Base-by-base conservation (phyloP, 2,888 invertebrate genomes). In the Archips xylosteana region DNA sequence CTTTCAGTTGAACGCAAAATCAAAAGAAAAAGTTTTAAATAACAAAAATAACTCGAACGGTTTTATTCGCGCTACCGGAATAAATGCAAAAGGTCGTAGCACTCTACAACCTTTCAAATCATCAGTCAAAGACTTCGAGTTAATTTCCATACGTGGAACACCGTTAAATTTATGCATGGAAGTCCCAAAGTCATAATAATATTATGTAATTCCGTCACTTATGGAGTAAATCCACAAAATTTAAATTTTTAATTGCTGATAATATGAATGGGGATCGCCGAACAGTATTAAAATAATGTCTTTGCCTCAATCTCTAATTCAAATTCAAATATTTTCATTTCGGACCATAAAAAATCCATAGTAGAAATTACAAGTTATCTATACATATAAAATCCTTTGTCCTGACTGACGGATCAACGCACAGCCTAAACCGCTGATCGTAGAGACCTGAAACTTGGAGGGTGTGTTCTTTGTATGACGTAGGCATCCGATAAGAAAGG, bases 121-220 rank as follows among this genome's bases (percentile, higher is more conserved):
- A 45, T 15, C 62, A n/a, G 45, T 57, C 70, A 70, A 70, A 70
- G 47, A 3, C 45, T 32, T 8, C 54, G 42, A 13, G 23, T 32
- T 63, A 45, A 63, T 70, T 63, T 57, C 57, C 39, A 69, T 61
- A 36, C 39, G 51, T 62, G 49, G 36, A 49, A 61, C 61, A 36
- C 61, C 49, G 69, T 51, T 62, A 61, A 63, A 63, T 70, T 39
- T 70, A 63, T 63, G 70, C 62, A 63, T 57, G 15, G 69, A 62
- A 42, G 39, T 62, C 45, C n/a, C 70, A 57, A 70, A 63, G 70
- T 70, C 34, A 51, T 42, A 49, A 54, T 66, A 54, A n/a, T 39
- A 66, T 39, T 9, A 42, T 9, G 32, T 34, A 34, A 63, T 67
- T 57, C 42, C 39, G 45, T 15, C 45, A 32, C 32, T n/a, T 63